Base-by-base conservation (phyloP, 2,113 vertebrate species). In the Carollia perspicillata region DNA sequence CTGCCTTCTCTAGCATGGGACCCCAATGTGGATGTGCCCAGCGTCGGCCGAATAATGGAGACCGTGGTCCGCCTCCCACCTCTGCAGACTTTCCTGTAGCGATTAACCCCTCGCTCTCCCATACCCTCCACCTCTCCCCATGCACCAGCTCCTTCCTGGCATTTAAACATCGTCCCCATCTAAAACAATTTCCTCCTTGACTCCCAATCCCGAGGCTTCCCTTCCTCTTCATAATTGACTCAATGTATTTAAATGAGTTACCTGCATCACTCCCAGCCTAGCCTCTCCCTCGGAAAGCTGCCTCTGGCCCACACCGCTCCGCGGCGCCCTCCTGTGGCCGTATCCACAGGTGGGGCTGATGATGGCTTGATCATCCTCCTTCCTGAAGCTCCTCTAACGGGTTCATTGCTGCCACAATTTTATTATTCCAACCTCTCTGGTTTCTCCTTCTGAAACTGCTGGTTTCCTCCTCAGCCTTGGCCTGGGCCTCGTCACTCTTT, bases 241-340 rank as follows among this genome's bases (percentile, higher is more conserved):
- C 37, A 9, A 28, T 23, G 33, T 11, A 51, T 51, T 42, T 69
- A 68, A n/a, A 81, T n/a, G 40, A 37, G 2, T 8, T 5, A 4
- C n/a, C 44, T 89, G 35, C 1, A 1, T 53, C 77, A 6, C 68
- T 49, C 66, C 78, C 66, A 42, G 22, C 28, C 22, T 8, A 1
- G 58, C 49, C 44, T 37, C 26, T 5, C 35, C 63, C 20, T 0
- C 3, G 23, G 40, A 63, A 60, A 86, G 72, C 55, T 17, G 5
- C 11, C n/a, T 2, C 6, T 2, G 30, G 18, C 63, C 58, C 23
- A 63, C 22, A 0, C 3, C 0, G 7, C 22, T 35, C 60, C 22
- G 2, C 22, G 1, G 5, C 10, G 0, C 17, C 33, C 42, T 10
- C 3, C n/a, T 40, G 68, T 63, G 68, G 63, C 44, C 1, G 0